These are phyloP conservation scores for Bellardia bayeri DNA, from an alignment of 2,888 invertebrate species.

Conservation along the genomic window DNA sequence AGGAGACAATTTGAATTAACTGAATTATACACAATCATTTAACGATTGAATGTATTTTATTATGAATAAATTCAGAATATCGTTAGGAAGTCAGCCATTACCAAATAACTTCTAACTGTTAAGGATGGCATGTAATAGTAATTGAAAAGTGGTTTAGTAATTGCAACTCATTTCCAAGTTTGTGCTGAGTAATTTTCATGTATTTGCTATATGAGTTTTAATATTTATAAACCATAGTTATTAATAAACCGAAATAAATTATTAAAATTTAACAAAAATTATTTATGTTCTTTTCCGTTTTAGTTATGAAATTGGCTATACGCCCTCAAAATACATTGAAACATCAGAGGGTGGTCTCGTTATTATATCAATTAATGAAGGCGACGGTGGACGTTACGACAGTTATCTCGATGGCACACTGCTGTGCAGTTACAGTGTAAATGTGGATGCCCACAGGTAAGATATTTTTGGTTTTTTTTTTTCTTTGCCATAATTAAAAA, in stretches of 20 bases:
- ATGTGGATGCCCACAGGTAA: slow-evolving; percentile 94
- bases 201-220: too few relatives aligned
- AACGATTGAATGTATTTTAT: too few relatives aligned
- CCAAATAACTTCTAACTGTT: too few relatives aligned
- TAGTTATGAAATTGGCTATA: slow-evolving; percentile 85
- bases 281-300: slow-evolving; percentile 42
- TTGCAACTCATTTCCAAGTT: too few relatives aligned
- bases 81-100: too few relatives aligned
- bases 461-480: slow-evolving; percentile 51
- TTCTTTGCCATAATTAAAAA: background rate
- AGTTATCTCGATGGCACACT: slow-evolving; percentile 95
- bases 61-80: too few relatives aligned
- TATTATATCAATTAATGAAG: slow-evolving; percentile 94
- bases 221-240: too few relatives aligned
- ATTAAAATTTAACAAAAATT: background rate
- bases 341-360: slow-evolving; percentile 96
- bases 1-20: too few relatives aligned
- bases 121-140: too few relatives aligned
- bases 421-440: slow-evolving; percentile 95
- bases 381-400: slow-evolving; percentile 95
- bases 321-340: slow-evolving; percentile 96
- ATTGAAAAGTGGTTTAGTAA: too few relatives aligned
- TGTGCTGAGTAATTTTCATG: too few relatives aligned
- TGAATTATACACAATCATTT: too few relatives aligned
- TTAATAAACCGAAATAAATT: background rate